Percentiles rank a stretch among this genome's conserved stretches.
Evolutionary conservation across 2,888 invertebrate genomes (phyloP).

Genomic region (Tenthredo mesomela): DNA sequence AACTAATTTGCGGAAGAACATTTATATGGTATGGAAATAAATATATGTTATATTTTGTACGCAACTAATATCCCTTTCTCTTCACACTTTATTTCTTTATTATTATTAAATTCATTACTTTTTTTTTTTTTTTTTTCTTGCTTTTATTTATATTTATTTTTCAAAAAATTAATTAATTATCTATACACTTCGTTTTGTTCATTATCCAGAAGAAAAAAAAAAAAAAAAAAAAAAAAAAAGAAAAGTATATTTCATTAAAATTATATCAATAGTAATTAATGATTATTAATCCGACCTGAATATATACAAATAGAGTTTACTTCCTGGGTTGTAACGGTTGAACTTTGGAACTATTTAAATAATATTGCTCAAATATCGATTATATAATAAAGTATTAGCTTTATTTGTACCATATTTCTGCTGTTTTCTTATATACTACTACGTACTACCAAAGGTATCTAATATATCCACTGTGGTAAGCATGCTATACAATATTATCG

Average conservation of each 20-base stretch:
- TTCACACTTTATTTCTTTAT: constrained; percentile 29
- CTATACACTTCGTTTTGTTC: background rate
- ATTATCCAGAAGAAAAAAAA: too few relatives aligned
- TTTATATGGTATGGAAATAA: constrained; percentile 51
- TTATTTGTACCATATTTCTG: constrained; percentile 27
- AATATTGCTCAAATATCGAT: constrained; percentile 32
- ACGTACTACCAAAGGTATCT: background rate
- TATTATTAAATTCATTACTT: background rate
- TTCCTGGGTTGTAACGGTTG: constrained; percentile 13
- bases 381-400: constrained; percentile 24
- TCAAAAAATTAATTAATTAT: constrained; percentile 4
- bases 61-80: constrained; percentile 45
- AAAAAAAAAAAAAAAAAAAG: background rate
- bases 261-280: constrained; percentile 1
- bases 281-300: background rate
- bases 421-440: constrained; percentile 5
- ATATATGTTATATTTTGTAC: constrained; percentile 51
- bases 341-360: constrained; percentile 5
- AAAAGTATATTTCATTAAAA: background rate
- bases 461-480: background rate
- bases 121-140: background rate
- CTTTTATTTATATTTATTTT: too few relatives aligned
- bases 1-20: constrained; percentile 45
- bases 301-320: constrained; percentile 14
- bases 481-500: background rate